phyloP scores from a whole-genome alignment of 2,113 vertebrate genomes.

The Antidorcas marsupialis region DNA sequence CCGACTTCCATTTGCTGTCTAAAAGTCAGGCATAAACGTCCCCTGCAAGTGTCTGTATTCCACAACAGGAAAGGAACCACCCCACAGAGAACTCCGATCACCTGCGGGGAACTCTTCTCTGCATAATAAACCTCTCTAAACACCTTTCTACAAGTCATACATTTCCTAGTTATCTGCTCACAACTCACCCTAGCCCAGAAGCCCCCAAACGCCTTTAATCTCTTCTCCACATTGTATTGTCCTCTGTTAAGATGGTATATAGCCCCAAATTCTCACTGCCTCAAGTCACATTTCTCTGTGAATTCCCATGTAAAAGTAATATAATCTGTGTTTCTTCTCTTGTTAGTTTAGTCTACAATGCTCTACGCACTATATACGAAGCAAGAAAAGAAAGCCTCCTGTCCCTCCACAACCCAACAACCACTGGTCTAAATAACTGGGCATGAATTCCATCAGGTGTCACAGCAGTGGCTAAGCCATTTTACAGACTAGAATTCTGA shows the following conservation, averaged over 20 bases:
- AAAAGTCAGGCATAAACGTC: neutral
- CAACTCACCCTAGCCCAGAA: neutral
- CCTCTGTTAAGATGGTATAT: neutral
- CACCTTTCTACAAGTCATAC: neutral
- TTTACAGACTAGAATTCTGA: neutral
- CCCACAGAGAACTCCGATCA: neutral
- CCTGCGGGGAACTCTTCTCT: neutral
- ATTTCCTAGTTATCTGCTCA: neutral
- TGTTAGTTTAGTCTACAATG: neutral
- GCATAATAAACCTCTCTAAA: neutral
- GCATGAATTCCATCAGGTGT: neutral
- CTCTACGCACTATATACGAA: neutral
- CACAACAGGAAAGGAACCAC: neutral
- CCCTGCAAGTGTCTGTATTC: neutral
- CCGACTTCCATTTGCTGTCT: neutral
- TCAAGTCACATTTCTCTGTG: neutral
- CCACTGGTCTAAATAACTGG: neutral
- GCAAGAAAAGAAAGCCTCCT: neutral
- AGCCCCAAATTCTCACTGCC: neutral
- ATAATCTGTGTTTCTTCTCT: neutral
- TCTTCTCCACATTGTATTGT: neutral
- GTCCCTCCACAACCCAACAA: neutral
- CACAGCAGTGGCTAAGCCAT: neutral
- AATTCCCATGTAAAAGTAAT: neutral
- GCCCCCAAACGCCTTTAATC: too few relatives aligned